A percentile compares a stretch with the other conserved stretches of the same genome.
These are phyloP conservation scores for Lycopodina hypogea DNA, from an alignment of 37 sponge, comb jelly and placozoan species.

Conservation along the genomic window DNA sequence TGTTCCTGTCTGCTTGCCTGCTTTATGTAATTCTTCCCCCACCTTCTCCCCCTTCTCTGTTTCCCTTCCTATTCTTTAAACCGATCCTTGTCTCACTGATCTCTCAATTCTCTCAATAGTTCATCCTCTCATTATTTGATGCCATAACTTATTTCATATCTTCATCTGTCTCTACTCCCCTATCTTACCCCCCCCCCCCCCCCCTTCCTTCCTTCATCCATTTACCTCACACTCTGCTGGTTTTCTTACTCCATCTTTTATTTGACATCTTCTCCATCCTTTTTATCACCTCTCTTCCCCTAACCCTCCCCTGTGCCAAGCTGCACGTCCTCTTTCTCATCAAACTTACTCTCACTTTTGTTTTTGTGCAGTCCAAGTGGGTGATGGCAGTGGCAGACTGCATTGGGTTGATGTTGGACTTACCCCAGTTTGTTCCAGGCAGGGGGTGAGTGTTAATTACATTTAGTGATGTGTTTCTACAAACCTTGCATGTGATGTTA, in stretches of 20 bases:
- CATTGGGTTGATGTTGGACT: slow-evolving; percentile 23
- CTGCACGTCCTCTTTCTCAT: too few relatives aligned
- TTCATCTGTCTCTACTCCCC: background rate
- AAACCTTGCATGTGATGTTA: too few relatives aligned
- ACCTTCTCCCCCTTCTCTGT: background rate
- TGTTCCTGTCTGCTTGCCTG: background rate
- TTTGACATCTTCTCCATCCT: too few relatives aligned
- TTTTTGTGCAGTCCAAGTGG: slow-evolving; percentile 51
- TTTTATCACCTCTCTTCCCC: too few relatives aligned
- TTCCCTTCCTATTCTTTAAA: background rate
- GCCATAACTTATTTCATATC: too few relatives aligned
- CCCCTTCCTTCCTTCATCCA: background rate
- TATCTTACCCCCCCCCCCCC: background rate
- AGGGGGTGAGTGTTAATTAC: slow-evolving; percentile 29
- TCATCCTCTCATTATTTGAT: too few relatives aligned
- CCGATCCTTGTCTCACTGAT: background rate
- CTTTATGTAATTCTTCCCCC: background rate
- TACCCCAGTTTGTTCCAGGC: slow-evolving; percentile 36
- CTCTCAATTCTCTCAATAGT: too few relatives aligned
- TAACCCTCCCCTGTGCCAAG: too few relatives aligned
- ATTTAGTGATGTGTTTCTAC: background rate
- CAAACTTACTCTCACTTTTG: background rate
- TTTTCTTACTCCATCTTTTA: too few relatives aligned
- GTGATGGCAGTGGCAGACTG: slow-evolving; percentile 32
- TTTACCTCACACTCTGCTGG: too few relatives aligned